These are phyloP conservation scores for Cygnus olor DNA, from an alignment of 2,797 vertebrate genomes.

Conservation along the genomic window DNA sequence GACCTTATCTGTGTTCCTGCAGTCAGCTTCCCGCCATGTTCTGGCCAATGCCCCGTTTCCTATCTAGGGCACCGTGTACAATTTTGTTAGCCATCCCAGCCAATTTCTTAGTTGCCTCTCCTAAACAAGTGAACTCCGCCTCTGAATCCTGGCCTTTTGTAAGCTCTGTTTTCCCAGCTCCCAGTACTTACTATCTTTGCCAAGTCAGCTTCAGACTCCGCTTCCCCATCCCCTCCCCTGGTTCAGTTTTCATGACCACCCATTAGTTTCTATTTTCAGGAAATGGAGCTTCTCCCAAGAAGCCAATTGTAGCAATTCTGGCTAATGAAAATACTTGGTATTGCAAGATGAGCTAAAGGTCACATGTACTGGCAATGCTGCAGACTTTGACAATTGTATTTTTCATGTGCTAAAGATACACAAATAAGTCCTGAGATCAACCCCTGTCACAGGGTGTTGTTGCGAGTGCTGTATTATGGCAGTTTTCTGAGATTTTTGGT, in stretches of 20 bases:
- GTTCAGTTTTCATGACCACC: slow-evolving; percentile 1
- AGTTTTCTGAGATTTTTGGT: neutral
- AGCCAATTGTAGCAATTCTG: neutral
- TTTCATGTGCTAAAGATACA: slow-evolving; percentile 7
- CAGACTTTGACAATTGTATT: neutral
- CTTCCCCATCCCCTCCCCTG: neutral
- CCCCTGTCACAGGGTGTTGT: neutral
- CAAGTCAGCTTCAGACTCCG: neutral
- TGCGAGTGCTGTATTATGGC: neutral
- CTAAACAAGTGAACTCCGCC: neutral
- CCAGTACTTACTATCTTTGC: neutral
- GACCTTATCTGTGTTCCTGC: neutral
- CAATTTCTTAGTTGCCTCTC: neutral
- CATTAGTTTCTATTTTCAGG: slow-evolving; percentile 42
- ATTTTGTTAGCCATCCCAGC: neutral
- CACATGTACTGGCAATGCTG: neutral
- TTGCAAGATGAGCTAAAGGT: neutral
- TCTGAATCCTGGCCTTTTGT: neutral
- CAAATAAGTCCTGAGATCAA: slow-evolving; percentile 4
- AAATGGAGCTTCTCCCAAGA: neutral
- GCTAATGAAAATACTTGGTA: neutral
- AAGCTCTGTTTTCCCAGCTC: neutral
- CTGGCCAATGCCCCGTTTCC: neutral
- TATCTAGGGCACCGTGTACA: neutral
- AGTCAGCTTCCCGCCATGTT: neutral